Conservation (phyloP, 2,113 vertebrate genomes). For the Solenodon paradoxus region DNA sequence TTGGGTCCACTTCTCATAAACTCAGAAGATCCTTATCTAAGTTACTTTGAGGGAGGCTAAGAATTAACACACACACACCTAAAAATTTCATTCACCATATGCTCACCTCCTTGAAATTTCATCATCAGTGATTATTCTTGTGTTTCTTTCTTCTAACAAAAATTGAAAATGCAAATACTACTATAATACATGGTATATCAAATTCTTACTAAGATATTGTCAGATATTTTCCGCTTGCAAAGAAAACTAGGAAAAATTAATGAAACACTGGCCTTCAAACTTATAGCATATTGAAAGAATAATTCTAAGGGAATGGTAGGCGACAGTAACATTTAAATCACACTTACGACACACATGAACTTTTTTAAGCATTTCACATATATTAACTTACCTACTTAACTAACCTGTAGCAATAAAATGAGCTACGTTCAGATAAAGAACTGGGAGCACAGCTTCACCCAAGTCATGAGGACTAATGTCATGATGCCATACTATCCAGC, state of each 20-base stretch:
- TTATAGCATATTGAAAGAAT: neutral
- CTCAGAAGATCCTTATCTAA: neutral
- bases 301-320: neutral
- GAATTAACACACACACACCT: neutral
- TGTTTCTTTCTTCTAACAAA: slow-evolving; percentile 1
- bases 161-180: neutral
- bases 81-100: neutral
- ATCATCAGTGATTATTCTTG: neutral
- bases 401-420: neutral
- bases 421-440: neutral
- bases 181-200: neutral
- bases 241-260: neutral
- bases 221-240: neutral
- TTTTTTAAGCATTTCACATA: neutral
- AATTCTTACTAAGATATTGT: neutral
- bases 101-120: neutral
- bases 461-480: neutral
- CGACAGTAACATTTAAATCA: neutral
- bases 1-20: neutral
- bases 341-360: fast-evolving
- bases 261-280: neutral
- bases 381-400: neutral
- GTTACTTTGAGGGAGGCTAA: neutral
- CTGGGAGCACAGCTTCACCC: neutral
- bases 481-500: neutral